Evolutionary conservation across 2,888 invertebrate genomes (phyloP), one percentile per base, ranked within the genome.

Genomic region (Agrochola circellaris): DNA sequence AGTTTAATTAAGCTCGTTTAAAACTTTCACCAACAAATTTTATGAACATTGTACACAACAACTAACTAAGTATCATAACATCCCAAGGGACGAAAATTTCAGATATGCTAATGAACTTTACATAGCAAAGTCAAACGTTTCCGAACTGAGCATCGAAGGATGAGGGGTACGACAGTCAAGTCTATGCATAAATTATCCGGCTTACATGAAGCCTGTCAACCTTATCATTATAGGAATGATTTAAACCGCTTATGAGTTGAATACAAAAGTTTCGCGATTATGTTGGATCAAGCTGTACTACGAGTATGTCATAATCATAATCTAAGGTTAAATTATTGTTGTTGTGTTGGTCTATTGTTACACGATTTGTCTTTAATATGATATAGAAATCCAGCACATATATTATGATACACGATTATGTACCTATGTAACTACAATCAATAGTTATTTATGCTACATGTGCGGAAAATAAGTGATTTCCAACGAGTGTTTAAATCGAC

Each of bases 141-240:
- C 68, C 13, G 23, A 69, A 79, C 68, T 64, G 30, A 84, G 72
- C 69, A 76, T 76, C 71, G 68, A 69, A 66, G 81, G 83, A 81
- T 78, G 74, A 71, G 38, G 51, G 72, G 56, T 65, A 78, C 83
- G 87, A 75, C 73, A 79, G 77, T 74, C 86, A 82, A 84, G 79
- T 85, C 90, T 79, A 76, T 87, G 90, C 90, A 92, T 92, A 90
- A 90, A 92, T 92, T 90, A 89, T 88, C 67, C 78, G 84, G 87
- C 88, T 92, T 89, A 89, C 77, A 86, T 77, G 65, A 80, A 69
- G 26, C 48, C 82, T 65, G 70, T 68, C 75, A 84, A 62, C 83
- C 77, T 83, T 88, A 84, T 86, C 82, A 79, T 72, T 79, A 65
- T 7, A 73, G 67, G 66, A 75, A 81, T 81, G 68, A 89, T 86